Evolutionary conservation across 2,113 vertebrate species (phyloP), one percentile per base, ranked within the genome.

Genomic region (Notarius quadriscutis): DNA sequence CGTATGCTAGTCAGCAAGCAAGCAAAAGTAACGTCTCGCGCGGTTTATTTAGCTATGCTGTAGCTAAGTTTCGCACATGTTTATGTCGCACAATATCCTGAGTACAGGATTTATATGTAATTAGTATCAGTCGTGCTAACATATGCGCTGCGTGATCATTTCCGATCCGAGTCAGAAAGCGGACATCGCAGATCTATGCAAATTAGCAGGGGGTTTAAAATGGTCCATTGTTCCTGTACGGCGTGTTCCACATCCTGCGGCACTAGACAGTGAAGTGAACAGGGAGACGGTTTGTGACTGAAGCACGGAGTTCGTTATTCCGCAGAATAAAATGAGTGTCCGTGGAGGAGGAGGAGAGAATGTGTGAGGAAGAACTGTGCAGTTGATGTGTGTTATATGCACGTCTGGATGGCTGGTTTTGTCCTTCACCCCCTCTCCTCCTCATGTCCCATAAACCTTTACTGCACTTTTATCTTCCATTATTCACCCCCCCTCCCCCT

Each of bases 381-480:
- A 50, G 6, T 53, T 53, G n/a, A 53, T 55, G 75, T 34, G 69
- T 81, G 86, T 86, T 82, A 65, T 81, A 77, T 78, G 75, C 77
- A 57, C 20, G 84, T 75, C 77, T 79, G 48, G 72, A 50, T 79
- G 72, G 17, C 14, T 15, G 67, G 55, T 34, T 79, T 67, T 67
- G 74, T 78, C 84, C 72, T 79, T 79, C 84, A 65, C 51, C 84
- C 17, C 17, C 25, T 30, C 18, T 20, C 20, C 71, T 65, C 74
- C 48, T 86, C 15, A 18, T 67, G 84, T 53, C 74, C 84, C 74
- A 85, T 85, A 75, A 85, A 77, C 63, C 58, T 86, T 79, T 79
- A 77, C 71, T 85, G 58, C 18, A 78, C 53, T 30, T 78, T 41
- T 63, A 18, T 50, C 53, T 2, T 20, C 34, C 20, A 25, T 15